A percentile compares a stretch with the other conserved stretches of the same genome.
These are phyloP conservation scores for Bellardia bayeri DNA, from an alignment of 2,888 invertebrate species.

Conservation along the genomic window DNA sequence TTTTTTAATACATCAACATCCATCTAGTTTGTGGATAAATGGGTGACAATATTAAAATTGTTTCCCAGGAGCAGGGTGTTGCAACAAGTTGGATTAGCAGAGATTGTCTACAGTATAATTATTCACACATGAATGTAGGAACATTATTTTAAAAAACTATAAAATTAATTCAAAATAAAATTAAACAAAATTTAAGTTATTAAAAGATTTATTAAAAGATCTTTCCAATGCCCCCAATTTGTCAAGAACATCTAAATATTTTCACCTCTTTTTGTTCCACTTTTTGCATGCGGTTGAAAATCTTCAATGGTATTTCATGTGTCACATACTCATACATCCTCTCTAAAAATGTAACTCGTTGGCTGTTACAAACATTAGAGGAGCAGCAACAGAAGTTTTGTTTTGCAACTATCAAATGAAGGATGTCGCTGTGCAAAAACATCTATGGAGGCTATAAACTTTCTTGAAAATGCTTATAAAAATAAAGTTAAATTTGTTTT, in stretches of 20 bases:
- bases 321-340: too few species aligned
- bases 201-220: too few species aligned
- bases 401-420: neutral
- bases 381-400: neutral
- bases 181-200: too few species aligned
- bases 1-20: constrained; percentile 11
- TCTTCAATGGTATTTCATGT: too few species aligned
- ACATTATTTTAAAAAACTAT: neutral
- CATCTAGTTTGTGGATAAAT: constrained; percentile 8
- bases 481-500: constrained; percentile 7
- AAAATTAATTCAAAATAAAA: neutral
- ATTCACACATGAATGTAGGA: too few species aligned
- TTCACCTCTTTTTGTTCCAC: too few species aligned
- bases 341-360: too few species aligned
- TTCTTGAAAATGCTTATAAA: neutral
- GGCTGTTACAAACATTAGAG: neutral
- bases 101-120: neutral
- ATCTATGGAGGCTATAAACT: constrained; percentile 32
- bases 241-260: too few species aligned
- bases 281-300: too few species aligned
- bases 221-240: too few species aligned
- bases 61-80: neutral
- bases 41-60: constrained; percentile 27
- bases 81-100: constrained; percentile 3
- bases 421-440: neutral